These are phyloP conservation scores for Mustelus asterias DNA, from an alignment of 2,113 vertebrate species.

Conservation along the genomic window DNA sequence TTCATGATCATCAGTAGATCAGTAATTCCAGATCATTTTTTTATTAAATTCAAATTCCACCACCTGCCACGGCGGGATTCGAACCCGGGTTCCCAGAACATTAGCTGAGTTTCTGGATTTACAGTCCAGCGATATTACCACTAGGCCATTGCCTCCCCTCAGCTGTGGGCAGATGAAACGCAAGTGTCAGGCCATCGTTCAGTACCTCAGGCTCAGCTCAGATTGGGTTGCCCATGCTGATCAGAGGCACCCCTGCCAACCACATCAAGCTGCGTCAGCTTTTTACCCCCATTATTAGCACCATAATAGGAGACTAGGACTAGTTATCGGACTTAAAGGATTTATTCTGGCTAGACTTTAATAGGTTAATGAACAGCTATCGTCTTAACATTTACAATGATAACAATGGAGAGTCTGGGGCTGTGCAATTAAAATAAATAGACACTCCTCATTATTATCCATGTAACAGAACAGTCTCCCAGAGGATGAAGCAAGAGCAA, in stretches of 20 bases:
- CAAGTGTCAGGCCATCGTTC: background rate
- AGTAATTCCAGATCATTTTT: no score
- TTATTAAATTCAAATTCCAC: no score
- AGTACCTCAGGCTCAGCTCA: background rate
- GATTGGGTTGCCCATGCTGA: background rate
- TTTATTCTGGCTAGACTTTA: constrained; percentile 7
- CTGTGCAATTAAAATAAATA: background rate
- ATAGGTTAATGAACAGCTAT: constrained; percentile 1
- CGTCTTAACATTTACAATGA: background rate
- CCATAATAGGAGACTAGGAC: background rate
- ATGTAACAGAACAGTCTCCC: background rate
- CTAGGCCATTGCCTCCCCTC: no score
- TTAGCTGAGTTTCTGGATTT: no score
- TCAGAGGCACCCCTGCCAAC: background rate
- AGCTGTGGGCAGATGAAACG: background rate
- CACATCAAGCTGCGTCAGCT: background rate
- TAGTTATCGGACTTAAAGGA: background rate
- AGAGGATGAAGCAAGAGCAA: background rate
- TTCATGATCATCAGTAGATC: no score
- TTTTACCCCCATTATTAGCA: background rate
- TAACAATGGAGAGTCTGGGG: background rate
- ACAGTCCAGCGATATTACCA: no score
- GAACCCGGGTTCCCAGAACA: no score
- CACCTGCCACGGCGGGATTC: no score
- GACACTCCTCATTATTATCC: background rate